These are phyloP conservation scores for Hyperopisus bebe DNA, from an alignment of 2,113 vertebrate genomes.

Conservation along the genomic window DNA sequence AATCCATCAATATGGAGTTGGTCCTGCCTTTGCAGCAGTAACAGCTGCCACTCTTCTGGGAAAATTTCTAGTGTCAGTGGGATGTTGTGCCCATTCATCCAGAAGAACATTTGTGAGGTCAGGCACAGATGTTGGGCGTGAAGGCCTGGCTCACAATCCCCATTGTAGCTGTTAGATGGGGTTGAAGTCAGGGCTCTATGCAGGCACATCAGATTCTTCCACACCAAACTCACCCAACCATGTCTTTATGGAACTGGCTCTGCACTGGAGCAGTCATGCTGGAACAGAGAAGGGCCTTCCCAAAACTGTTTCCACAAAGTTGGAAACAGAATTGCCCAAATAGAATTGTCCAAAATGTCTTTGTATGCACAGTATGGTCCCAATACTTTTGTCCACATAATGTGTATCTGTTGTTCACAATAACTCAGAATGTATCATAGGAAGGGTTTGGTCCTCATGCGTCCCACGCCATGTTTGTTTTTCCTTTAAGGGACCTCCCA, in stretches of 20 bases:
- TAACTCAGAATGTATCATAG: neutral
- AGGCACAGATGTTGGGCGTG: no score
- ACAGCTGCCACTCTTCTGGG: neutral
- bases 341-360: neutral
- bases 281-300: neutral
- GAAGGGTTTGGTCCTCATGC: neutral
- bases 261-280: neutral
- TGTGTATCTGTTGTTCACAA: neutral
- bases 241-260: neutral
- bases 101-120: neutral
- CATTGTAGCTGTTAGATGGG: neutral
- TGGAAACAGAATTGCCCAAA: no score
- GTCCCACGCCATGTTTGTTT: neutral
- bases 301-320: neutral
- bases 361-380: neutral
- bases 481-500: neutral
- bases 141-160: neutral
- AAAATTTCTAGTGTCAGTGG: neutral
- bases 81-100: neutral
- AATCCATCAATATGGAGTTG: neutral
- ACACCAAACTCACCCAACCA: neutral
- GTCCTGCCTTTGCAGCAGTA: neutral
- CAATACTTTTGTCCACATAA: neutral
- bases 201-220: neutral
- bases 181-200: neutral